Conservation (phyloP, 2,113 vertebrate genomes). For the Orientallactaga bullata region DNA sequence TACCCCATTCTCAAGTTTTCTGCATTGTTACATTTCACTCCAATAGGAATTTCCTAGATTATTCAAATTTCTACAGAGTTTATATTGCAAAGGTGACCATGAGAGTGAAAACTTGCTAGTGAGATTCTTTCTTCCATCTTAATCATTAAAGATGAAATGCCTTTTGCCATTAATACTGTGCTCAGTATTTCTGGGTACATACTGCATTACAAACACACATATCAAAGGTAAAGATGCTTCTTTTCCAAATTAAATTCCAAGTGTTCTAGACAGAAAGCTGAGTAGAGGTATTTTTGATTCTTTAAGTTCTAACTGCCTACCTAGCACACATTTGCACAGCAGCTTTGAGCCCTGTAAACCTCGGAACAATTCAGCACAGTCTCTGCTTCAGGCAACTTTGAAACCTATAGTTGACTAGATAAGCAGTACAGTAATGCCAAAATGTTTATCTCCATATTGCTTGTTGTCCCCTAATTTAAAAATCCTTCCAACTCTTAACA, state of each 20-base stretch:
- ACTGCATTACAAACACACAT: background rate
- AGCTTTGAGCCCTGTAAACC: background rate
- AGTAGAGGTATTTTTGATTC: too few species aligned
- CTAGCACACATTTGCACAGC: too few species aligned
- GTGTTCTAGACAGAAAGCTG: background rate
- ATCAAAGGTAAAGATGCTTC: background rate
- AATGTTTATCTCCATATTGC: background rate
- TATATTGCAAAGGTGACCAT: background rate
- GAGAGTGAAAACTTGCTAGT: background rate
- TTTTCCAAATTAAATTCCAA: constrained; percentile 41
- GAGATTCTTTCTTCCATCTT: background rate
- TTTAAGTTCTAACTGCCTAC: too few species aligned
- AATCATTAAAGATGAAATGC: background rate
- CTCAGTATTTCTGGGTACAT: background rate
- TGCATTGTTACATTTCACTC: background rate
- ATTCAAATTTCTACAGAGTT: background rate
- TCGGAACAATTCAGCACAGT: background rate
- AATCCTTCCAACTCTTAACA: background rate
- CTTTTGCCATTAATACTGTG: background rate
- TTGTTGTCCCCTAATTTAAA: background rate
- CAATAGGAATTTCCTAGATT: background rate
- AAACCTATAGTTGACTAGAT: background rate
- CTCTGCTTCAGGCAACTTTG: background rate
- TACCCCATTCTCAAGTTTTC: background rate
- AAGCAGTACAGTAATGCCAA: background rate